A percentile compares a stretch with the other conserved stretches of the same genome.
Conservation (phyloP, 2,888 invertebrate species). For the Halictus quadricinctus region DNA sequence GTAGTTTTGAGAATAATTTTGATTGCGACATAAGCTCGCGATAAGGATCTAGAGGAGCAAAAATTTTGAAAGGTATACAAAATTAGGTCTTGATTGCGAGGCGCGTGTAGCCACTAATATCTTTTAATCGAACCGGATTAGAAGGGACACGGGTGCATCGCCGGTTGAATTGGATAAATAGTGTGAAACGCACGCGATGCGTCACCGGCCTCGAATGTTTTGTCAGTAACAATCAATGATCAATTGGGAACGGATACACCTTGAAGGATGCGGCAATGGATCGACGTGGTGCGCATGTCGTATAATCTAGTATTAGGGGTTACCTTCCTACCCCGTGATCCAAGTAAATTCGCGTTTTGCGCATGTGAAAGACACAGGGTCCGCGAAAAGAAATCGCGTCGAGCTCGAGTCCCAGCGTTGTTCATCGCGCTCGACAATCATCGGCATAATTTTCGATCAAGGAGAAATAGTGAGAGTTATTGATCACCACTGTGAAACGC, state of each 20-base stretch:
- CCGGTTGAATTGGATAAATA: conserved; percentile 8
- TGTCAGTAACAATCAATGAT: conserved; percentile 52
- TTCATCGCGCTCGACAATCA: conserved; percentile 10
- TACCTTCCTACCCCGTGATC: conserved; percentile 41
- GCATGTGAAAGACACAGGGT: conserved; percentile 45
- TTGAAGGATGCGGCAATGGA: conserved; percentile 57
- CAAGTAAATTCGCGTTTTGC: conserved; percentile 53
- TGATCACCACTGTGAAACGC: conserved; percentile 60
- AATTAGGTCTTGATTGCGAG: background rate
- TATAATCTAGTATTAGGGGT: conserved; percentile 41
- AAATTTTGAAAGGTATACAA: background rate
- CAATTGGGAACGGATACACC: conserved; percentile 54
- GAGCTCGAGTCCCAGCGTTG: background rate
- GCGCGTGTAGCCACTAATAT: background rate
- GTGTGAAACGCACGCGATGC: background rate
- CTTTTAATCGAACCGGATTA: background rate
- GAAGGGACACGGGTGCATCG: background rate
- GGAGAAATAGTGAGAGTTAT: conserved; percentile 65
- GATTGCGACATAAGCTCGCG: background rate
- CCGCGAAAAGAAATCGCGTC: background rate
- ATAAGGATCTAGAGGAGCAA: background rate
- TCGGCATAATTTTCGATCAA: conserved; percentile 33
- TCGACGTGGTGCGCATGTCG: conserved; percentile 57
- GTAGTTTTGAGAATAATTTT: too few species aligned
- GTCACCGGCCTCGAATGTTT: conserved; percentile 22